Percentiles rank a stretch among this genome's conserved stretches.
These are phyloP conservation scores for Steinernema scapterisci DNA, from an alignment of 2,888 invertebrate species.

Conservation along the genomic window DNA sequence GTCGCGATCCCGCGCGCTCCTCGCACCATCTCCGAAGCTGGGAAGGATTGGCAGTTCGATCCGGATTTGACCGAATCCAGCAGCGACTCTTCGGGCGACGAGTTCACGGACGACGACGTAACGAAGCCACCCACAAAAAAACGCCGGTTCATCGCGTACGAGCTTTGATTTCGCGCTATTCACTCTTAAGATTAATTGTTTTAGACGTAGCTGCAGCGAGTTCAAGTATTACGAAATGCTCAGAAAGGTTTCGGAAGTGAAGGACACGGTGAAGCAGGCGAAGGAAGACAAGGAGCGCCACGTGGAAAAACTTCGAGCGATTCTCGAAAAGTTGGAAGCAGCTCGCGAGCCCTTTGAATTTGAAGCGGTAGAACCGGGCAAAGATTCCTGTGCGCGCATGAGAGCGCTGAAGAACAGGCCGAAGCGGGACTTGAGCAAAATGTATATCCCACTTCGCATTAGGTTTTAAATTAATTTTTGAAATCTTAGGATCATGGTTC, in stretches of 20 bases:
- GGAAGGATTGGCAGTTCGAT: constrained; percentile 8
- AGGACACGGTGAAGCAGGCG: neutral
- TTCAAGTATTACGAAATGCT: constrained; percentile 12
- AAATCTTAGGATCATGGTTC: neutral
- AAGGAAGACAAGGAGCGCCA: neutral
- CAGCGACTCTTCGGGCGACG: constrained; percentile 9
- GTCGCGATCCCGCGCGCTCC: neutral
- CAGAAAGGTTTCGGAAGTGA: neutral
- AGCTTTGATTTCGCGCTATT: neutral
- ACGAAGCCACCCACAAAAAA: neutral
- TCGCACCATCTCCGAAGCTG: neutral
- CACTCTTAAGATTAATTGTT: too few relatives aligned
- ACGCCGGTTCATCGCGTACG: neutral
- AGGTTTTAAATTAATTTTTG: neutral
- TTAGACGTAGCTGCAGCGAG: neutral
- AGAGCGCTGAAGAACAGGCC: neutral
- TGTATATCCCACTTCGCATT: neutral
- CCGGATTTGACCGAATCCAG: constrained; percentile 11
- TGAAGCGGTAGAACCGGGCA: neutral
- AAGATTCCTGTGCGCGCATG: neutral
- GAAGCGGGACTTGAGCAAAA: neutral
- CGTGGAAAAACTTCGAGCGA: neutral
- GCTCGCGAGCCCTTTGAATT: neutral
- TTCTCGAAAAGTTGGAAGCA: neutral
- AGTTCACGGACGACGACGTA: constrained; percentile 15